phyloP scores from a whole-genome alignment of 2,888 invertebrate species.

The Criorhina ranunculi region DNA sequence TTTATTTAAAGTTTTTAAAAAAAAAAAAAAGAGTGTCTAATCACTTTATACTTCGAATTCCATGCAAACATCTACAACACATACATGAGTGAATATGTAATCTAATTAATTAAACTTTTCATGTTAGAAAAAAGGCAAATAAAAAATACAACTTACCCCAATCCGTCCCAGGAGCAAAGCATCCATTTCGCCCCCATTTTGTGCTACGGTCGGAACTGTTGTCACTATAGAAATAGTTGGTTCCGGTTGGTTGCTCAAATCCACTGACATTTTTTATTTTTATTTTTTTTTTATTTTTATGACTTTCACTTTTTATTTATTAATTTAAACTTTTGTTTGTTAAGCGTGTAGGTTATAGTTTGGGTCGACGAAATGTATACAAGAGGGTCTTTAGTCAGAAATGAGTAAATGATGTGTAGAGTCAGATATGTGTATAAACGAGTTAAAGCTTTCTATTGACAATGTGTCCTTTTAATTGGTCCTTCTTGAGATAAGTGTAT shows the following conservation, averaged over 20 bases:
- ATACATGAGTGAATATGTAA: constrained; percentile 52
- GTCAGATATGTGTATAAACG: constrained; percentile 63
- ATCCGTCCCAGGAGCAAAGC: constrained; percentile 91
- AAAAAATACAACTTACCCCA: constrained; percentile 87
- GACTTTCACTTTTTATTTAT: constrained; percentile 39
- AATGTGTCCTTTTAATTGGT: constrained; percentile 46
- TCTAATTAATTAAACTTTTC: constrained; percentile 54
- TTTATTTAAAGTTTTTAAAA: background rate
- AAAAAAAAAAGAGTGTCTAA: background rate
- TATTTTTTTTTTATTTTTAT: constrained; percentile 23
- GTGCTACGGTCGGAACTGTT: constrained; percentile 82
- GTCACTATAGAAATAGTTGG: constrained; percentile 83
- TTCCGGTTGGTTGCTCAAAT: constrained; percentile 82
- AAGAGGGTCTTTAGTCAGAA: constrained; percentile 33
- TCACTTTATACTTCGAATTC: constrained; percentile 17
- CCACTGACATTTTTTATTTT: constrained; percentile 82
- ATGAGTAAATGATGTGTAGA: constrained; percentile 73
- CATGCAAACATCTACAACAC: constrained; percentile 56
- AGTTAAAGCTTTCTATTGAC: constrained; percentile 70
- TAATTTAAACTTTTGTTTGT: constrained; percentile 36
- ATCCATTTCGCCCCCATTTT: constrained; percentile 91
- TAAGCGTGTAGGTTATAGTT: constrained; percentile 13
- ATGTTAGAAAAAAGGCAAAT: constrained; percentile 71
- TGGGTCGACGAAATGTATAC: constrained; percentile 9
- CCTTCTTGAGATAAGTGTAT: constrained; percentile 40